These are phyloP conservation scores for Alitta virens DNA, from an alignment of 2,888 invertebrate species.

Conservation along the genomic window DNA sequence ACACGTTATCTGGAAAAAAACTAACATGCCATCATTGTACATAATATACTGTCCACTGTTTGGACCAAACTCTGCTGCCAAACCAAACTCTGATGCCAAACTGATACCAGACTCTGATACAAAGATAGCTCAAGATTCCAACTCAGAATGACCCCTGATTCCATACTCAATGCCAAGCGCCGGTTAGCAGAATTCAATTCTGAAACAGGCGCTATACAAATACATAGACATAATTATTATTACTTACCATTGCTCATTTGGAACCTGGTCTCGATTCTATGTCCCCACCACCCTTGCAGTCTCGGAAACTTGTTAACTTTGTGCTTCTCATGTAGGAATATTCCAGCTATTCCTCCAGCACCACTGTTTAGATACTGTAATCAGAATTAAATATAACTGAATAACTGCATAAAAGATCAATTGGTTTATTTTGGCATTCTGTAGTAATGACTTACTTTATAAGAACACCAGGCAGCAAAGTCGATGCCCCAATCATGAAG, in stretches of 20 bases:
- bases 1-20: background rate
- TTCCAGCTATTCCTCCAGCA: conserved; percentile 60
- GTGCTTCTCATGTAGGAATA: conserved; percentile 60
- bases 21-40: too few species aligned
- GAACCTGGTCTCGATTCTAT: conserved; percentile 60
- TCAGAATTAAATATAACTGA: background rate
- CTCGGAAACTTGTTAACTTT: conserved; percentile 50
- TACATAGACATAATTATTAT: background rate
- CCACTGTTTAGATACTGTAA: conserved; percentile 60
- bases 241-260: conserved; percentile 59
- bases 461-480: conserved; percentile 66
- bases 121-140: too few species aligned
- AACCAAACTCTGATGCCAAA: too few species aligned
- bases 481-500: conserved; percentile 65
- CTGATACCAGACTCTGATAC: too few species aligned
- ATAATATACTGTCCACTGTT: too few species aligned
- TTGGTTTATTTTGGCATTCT: too few species aligned
- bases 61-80: background rate
- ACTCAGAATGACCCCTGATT: too few species aligned
- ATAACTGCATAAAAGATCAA: too few species aligned
- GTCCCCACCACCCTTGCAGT: conserved; percentile 64
- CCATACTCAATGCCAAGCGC: too few species aligned
- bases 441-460: conserved; percentile 61
- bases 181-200: too few species aligned
- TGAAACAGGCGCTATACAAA: too few species aligned